Base-by-base conservation (phyloP, 2,113 vertebrate genomes). In the human (Homo sapiens) region DNA sequence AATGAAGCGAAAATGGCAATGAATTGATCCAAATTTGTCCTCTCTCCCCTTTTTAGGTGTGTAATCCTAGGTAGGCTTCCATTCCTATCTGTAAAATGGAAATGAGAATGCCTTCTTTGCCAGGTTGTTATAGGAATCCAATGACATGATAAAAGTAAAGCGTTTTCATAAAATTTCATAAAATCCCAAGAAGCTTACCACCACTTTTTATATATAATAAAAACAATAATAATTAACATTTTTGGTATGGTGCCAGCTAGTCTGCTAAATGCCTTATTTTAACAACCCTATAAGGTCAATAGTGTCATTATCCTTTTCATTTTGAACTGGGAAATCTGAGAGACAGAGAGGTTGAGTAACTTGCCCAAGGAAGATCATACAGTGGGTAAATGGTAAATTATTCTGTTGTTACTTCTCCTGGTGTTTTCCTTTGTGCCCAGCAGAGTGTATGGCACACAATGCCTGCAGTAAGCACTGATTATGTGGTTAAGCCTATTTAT, bases 291-390 rank as follows among this genome's bases (percentile, higher is more conserved):
- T 59, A 59, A 48, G 20, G 57, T 22, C 25, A 52, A 35, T 38
- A 27, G 17, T 40, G n/a, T 38, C 27, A 70, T 30, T 57, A 72
- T 82, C 50, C 27, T 64, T 68, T 17, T 68, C 66, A 73, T 85
- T 66, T 93, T 92, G 66, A 76, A n/a, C 14, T 66, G 25, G 92
- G 48, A 70, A 95, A 83, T 83, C 48, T 48, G 22, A 95, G 84
- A 82, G 52, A 50, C 30, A 45, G 25, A 68, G 66, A 92, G 25
- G 10, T 64, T 9, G 38, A 75, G 27, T 48, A 61, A 32, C 30
- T 75, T 55, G 8, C 45, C 82, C 48, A 84, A 40, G 25, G 18
- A 95, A n/a, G 48, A 8, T 81, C 22, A 52, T 25, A 10, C 14
- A 35, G 23, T 3, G 5, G 32, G n/a, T 17, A 59, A 66, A 61